Conservation (phyloP, 2,113 vertebrate genomes). For the Chloebia gouldiae region DNA sequence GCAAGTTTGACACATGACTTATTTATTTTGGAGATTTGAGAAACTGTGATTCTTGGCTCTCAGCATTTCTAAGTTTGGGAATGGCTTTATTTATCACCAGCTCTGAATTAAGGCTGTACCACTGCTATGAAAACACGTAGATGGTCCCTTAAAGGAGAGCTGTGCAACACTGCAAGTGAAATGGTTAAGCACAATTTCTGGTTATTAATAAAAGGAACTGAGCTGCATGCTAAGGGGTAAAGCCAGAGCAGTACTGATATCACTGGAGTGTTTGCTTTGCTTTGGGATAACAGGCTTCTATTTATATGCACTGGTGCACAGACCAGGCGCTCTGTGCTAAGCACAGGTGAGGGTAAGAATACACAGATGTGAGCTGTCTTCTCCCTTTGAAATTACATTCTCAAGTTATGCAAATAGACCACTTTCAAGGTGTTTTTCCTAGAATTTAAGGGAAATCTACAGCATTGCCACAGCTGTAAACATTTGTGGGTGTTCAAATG, state of each 20-base stretch:
- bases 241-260: background rate
- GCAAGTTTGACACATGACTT: slow-evolving; percentile 41
- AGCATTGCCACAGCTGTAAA: background rate
- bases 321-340: background rate
- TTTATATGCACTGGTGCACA: background rate
- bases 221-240: background rate
- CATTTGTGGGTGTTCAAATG: background rate
- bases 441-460: background rate
- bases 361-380: background rate
- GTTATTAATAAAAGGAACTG: background rate
- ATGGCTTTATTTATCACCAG: background rate
- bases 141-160: background rate
- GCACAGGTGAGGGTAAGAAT: background rate
- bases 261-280: background rate
- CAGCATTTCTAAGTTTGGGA: background rate
- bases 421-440: background rate
- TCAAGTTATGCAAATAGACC: background rate
- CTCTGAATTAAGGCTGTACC: slow-evolving; percentile 7
- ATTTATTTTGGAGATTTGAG: slow-evolving; percentile 39
- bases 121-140: background rate
- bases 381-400: background rate
- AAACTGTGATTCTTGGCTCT: slow-evolving; percentile 48
- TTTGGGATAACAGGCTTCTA: background rate
- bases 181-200: background rate
- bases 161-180: background rate